These are phyloP conservation scores for Arnoldichthys spilopterus DNA, from an alignment of 2,797 vertebrate genomes.

Conservation along the genomic window DNA sequence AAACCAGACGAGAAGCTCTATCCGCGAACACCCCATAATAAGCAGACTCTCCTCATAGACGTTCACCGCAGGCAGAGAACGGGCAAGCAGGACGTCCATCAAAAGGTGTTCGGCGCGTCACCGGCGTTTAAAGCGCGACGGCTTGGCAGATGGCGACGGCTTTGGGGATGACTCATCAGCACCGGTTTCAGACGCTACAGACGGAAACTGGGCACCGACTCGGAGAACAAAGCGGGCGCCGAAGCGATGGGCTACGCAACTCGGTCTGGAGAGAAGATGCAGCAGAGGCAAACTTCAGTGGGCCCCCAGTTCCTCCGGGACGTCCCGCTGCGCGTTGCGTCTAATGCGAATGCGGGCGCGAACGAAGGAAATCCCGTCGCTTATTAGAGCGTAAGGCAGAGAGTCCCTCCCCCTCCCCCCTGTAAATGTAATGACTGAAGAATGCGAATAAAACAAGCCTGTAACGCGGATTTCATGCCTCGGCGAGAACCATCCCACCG, in stretches of 20 bases:
- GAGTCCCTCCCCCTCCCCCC: too few relatives aligned
- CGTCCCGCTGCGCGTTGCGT: not conserved
- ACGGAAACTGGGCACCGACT: slow-evolving; percentile 35
- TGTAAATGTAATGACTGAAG: not conserved
- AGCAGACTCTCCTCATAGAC: not conserved
- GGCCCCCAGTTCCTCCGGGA: not conserved
- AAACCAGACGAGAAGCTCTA: slow-evolving; percentile 10
- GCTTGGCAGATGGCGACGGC: slow-evolving; percentile 43
- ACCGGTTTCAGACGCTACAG: slow-evolving; percentile 34
- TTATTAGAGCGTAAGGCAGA: slow-evolving; percentile 13
- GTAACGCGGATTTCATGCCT: slow-evolving; percentile 11
- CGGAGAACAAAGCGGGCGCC: not conserved
- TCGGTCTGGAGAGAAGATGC: not conserved
- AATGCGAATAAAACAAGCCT: slow-evolving; percentile 11
- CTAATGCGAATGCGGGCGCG: not conserved
- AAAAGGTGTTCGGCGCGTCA: slow-evolving; percentile 12
- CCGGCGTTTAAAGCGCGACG: slow-evolving; percentile 19
- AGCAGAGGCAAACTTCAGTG: not conserved
- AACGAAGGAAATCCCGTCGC: not conserved
- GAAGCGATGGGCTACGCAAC: not conserved
- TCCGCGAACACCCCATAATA: slow-evolving; percentile 15
- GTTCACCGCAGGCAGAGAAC: not conserved
- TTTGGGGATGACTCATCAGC: slow-evolving; percentile 50
- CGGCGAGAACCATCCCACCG: not conserved
- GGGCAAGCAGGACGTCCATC: slow-evolving; percentile 15